These are phyloP conservation scores for Eretmocerus hayati DNA, from an alignment of 2,888 invertebrate genomes.

Conservation along the genomic window DNA sequence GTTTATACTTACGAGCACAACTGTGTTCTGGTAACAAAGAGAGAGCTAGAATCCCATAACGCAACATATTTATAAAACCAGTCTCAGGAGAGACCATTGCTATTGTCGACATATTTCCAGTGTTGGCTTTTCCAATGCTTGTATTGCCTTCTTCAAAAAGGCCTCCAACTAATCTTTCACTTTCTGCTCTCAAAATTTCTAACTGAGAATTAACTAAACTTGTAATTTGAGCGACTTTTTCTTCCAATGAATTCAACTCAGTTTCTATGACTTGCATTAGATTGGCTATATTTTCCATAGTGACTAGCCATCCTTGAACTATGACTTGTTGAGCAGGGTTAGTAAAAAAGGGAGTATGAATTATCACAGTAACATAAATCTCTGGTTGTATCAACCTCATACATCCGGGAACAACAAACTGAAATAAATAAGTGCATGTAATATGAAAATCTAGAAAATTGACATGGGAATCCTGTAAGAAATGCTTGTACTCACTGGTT, in stretches of 20 bases:
- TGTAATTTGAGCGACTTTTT: conserved; percentile 54
- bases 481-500: conserved; percentile 47
- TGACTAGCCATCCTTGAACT: conserved; percentile 62
- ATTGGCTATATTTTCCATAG: conserved; percentile 52
- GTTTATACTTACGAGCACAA: conserved; percentile 61
- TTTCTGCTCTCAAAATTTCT: conserved; percentile 50
- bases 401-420: conserved; percentile 67
- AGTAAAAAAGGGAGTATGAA: conserved; percentile 67
- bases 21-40: conserved; percentile 69
- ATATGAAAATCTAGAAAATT: background rate
- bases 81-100: conserved; percentile 61
- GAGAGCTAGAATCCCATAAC: conserved; percentile 68
- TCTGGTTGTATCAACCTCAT: conserved; percentile 56
- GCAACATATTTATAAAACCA: conserved; percentile 68
- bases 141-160: conserved; percentile 50
- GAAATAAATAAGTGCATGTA: conserved; percentile 4
- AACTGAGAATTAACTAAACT: conserved; percentile 52
- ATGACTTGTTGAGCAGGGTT: conserved; percentile 66
- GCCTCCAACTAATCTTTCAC: conserved; percentile 51
- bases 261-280: conserved; percentile 54
- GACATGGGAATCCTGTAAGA: background rate
- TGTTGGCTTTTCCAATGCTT: conserved; percentile 42
- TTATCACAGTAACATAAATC: conserved; percentile 68
- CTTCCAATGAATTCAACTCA: conserved; percentile 56
- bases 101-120: conserved; percentile 45